phyloP scores from a whole-genome alignment of 2,888 invertebrate genomes.

The Nemapogon koenigi region DNA sequence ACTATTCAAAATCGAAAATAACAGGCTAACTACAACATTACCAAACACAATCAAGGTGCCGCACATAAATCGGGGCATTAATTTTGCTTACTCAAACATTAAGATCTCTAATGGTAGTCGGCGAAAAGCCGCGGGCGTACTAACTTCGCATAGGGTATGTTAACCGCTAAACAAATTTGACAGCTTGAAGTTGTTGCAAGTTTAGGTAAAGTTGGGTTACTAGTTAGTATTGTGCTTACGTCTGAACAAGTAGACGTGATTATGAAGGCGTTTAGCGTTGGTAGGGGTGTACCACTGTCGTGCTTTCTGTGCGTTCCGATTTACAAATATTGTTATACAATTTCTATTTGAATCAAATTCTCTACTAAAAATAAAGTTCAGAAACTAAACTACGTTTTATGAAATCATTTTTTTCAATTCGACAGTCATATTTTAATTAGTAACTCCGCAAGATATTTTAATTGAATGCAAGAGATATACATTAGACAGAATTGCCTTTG shows the following conservation, averaged over 20 bases:
- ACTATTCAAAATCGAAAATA: no score
- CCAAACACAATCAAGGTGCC: no score
- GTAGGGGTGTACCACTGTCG: neutral
- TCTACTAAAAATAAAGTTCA: no score
- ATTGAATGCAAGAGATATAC: no score
- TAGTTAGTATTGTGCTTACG: slow-evolving; percentile 57
- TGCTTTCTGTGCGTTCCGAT: slow-evolving; percentile 6
- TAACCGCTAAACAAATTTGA: slow-evolving; percentile 63
- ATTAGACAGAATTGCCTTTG: no score
- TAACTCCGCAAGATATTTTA: no score
- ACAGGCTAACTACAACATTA: no score
- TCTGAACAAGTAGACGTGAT: slow-evolving; percentile 55
- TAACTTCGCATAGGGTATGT: slow-evolving; percentile 24
- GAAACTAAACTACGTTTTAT: no score
- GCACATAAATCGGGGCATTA: slow-evolving; percentile 58
- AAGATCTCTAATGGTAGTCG: slow-evolving; percentile 23
- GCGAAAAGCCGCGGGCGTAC: slow-evolving; percentile 8
- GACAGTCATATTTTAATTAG: no score
- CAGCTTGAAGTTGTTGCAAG: slow-evolving; percentile 58
- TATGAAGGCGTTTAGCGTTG: slow-evolving; percentile 50
- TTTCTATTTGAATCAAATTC: neutral
- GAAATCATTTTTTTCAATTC: no score
- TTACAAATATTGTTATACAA: neutral
- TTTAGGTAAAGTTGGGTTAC: slow-evolving; percentile 33
- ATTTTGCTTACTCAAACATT: slow-evolving; percentile 58